phyloP scores from a whole-genome alignment of 2,888 invertebrate species.

The Cerastis leucographa region DNA sequence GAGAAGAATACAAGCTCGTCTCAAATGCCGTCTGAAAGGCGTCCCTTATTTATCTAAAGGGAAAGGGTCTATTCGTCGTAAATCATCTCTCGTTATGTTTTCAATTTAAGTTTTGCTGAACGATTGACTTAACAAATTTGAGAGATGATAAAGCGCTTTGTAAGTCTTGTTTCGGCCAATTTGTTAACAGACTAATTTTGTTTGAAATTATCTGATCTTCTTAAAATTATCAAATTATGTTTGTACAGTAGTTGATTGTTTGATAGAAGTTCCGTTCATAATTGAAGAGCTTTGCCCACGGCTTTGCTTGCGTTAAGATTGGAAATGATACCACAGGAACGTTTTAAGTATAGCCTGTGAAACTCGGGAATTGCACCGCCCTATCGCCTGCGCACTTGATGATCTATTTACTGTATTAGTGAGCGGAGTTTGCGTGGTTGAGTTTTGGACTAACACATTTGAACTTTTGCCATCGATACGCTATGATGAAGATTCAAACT shows the following conservation, averaged over 20 bases:
- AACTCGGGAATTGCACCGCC: no score
- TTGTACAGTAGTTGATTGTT: conserved; percentile 6
- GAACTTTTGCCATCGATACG: no score
- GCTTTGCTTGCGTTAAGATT: neutral
- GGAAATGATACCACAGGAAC: neutral
- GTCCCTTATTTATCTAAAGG: conserved; percentile 64
- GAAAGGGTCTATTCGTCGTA: conserved; percentile 58
- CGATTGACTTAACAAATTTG: conserved; percentile 41
- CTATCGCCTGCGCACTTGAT: no score
- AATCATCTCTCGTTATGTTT: conserved; percentile 67
- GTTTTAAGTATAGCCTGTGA: neutral
- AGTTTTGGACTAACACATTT: no score
- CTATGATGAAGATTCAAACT: no score
- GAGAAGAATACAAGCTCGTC: conserved; percentile 75
- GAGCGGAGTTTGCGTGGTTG: no score
- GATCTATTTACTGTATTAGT: no score
- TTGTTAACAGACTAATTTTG: conserved; percentile 25
- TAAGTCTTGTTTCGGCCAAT: conserved; percentile 30
- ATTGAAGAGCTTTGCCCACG: neutral
- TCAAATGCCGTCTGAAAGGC: conserved; percentile 69
- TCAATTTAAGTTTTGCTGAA: conserved; percentile 53
- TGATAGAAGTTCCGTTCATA: neutral
- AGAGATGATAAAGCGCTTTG: conserved; percentile 45
- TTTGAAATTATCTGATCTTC: conserved; percentile 12
- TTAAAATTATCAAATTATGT: neutral